Base-by-base conservation (phyloP, 2,113 vertebrate genomes). In the Sitta europaea region DNA sequence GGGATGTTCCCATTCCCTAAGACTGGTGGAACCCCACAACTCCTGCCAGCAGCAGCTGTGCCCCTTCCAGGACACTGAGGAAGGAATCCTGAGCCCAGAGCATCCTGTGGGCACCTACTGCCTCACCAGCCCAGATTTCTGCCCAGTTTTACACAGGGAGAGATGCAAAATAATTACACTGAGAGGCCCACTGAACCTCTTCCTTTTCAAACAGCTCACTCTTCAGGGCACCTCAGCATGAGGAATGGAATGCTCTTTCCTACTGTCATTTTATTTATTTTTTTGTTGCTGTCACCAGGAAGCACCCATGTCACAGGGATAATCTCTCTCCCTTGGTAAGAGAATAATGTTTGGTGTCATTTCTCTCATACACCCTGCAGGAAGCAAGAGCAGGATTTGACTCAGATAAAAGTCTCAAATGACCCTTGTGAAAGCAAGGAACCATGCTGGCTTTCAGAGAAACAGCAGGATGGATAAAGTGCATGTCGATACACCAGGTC, bases 351-450 rank as follows among this genome's bases (percentile, higher is more conserved):
- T 95, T 3, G 5, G 73, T 95, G 84, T 91, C 73, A 72, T 68
- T 62, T 85, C 86, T 92, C 79, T 91, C 27, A 0, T 72, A n/a
- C 22, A 23, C 80, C 83, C 58, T 91, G 65, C 68, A 91, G 91
- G 76, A 96, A 86, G 77, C 80, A 84, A 77, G 68, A 86, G 51
- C 43, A 75, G 86, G 72, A 72, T 77, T 95, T 88, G 88, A 63
- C 86, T 93, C 75, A 67, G 72, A 84, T 93, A 74, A 92, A 94
- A 95, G 91, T 92, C 75, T 93, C 55, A 90, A 74, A 80, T 80
- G 92, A 96, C 85, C 90, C 92, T 80, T 90, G 65, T 88, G 88
- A 96, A 88, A 88, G 85, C 47, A 90, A n/a, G 35, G 90, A 90
- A 38, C 18, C 79, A 67, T 42, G 65, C 65, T 81, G 77, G 67